Evolutionary conservation across 1,140 invertebrate genomes (phyloP).

Genomic region (Caenorhabditis elegans): WBcel235 BX284605.5:3554501-3555000

Average conservation of each 20-base stretch:
- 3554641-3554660: not conserved
- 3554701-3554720: not conserved
- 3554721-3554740: not conserved
- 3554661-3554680: not conserved
- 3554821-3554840: not conserved
- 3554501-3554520: not conserved
- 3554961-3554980: not conserved
- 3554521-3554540: not conserved
- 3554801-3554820: not conserved
- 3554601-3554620: not conserved
- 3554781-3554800: not conserved
- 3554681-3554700: not conserved
- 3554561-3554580: no score
- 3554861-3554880: not conserved
- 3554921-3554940: not conserved
- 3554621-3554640: not conserved
- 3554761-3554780: not conserved
- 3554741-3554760: not conserved
- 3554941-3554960: not conserved
- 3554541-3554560: not conserved
- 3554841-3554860: not conserved
- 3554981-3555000: slow-evolving; percentile 7
- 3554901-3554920: not conserved
- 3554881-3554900: not conserved
- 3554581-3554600: no score